Evolutionary conservation across 2,113 vertebrate genomes (phyloP), one percentile per base, ranked within the genome.

Genomic region (Vanacampus margaritifer): DNA sequence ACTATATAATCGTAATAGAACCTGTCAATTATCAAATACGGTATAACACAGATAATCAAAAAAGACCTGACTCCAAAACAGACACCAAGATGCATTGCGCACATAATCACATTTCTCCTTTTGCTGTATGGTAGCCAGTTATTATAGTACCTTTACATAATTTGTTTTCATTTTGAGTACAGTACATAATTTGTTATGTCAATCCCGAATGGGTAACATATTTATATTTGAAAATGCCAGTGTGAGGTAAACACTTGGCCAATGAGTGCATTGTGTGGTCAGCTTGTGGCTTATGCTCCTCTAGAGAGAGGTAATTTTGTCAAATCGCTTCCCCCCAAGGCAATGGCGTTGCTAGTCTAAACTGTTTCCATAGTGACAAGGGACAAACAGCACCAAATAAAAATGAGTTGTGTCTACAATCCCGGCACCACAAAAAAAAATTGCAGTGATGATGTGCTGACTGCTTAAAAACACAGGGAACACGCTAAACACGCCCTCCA

Each of bases 321-420:
- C 66, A 75, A 68, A 75, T 65, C 50, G 65, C 73, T 68, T 51
- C 36, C 41, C 60, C 35, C 28, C 7, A 26, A 50, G 64, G 81
- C 60, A 45, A 74, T 79, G 68, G 81, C 72, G 70, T 75, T 54
- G 45, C 62, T 5, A 1, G 13, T 58, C 65, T 64, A 78, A 80
- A 68, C 69, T 65, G 87, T 90, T 82, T 35, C 79, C 66, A 79
- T 63, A 83, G 88, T 63, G 69, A 89, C 62, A 2, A 62, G 1
- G 23, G n/a, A 0, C 73, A 88, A 88, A 91, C 75, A 88, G 46
- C 23, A n/a, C 36, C 77, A 87, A 89, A 87, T 73, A 84, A 2
- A 45, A 76, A 66, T 60, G 54, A 58, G 43, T 9, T 12, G 46
- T 46, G 79, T 83, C n/a, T 59, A n/a, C 3, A 32, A 12, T 3